These are phyloP conservation scores for Acyrthosiphon pisum DNA, from an alignment of 1,140 invertebrate species.

Conservation along the genomic window DNA sequence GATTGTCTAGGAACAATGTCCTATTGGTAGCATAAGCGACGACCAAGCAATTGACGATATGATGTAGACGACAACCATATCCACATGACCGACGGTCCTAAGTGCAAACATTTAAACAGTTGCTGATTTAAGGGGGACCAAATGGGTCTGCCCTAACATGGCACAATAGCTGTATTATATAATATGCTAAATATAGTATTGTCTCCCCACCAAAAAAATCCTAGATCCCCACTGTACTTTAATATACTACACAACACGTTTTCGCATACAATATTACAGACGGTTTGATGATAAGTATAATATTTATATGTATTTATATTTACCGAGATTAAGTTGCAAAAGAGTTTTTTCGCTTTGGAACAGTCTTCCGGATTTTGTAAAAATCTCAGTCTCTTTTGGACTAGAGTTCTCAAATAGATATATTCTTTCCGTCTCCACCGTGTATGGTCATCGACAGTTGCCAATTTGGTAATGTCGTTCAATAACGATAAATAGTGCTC, in stretches of 20 bases:
- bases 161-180: no score
- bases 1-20: constrained; percentile 90
- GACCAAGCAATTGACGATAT: constrained; percentile 95
- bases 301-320: constrained; percentile 91
- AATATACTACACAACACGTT: background rate
- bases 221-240: background rate
- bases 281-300: constrained; percentile 63
- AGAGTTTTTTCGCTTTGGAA: constrained; percentile 81
- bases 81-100: constrained; percentile 76
- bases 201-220: no score
- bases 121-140: no score
- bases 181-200: no score
- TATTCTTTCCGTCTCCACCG: constrained; percentile 83
- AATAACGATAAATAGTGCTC: constrained; percentile 70
- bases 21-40: constrained; percentile 94
- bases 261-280: background rate
- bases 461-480: constrained; percentile 74
- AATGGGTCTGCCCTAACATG: no score
- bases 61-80: constrained; percentile 96
- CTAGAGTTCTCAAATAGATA: constrained; percentile 78
- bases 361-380: constrained; percentile 93
- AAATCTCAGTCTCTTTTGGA: constrained; percentile 80
- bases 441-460: constrained; percentile 78
- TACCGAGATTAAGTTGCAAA: background rate
- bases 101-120: background rate